A percentile compares a stretch with the other conserved stretches of the same genome.
These are phyloP conservation scores for Koerneria pararmatus DNA, from an alignment of 2,888 invertebrate genomes.

Conservation along the genomic window DNA sequence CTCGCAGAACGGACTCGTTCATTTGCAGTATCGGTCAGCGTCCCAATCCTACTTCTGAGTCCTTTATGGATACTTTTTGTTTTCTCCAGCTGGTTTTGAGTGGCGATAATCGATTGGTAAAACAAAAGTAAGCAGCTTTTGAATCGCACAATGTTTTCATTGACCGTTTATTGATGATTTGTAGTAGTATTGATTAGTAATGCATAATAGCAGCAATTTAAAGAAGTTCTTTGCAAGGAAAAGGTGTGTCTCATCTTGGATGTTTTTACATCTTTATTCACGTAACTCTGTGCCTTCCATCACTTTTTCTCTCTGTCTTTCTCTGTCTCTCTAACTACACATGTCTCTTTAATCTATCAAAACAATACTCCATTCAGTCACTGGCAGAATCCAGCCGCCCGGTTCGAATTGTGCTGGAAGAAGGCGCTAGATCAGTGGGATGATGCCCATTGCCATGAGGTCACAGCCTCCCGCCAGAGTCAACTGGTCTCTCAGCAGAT, in stretches of 20 bases:
- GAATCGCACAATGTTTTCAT: no score
- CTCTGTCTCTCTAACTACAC: neutral
- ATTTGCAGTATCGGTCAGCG: constrained; percentile 17
- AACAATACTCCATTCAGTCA: constrained; percentile 30
- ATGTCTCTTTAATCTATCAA: neutral
- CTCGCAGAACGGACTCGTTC: constrained; percentile 19
- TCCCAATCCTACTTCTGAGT: no score
- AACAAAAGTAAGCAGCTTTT: no score
- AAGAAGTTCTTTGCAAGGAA: no score
- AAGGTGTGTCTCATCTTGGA: neutral
- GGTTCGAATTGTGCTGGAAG: constrained; percentile 37
- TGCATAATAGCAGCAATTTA: no score
- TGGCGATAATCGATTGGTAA: no score
- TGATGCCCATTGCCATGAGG: constrained; percentile 32
- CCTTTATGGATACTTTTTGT: no score
- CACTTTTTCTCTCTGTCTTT: neutral
- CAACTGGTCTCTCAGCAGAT: constrained; percentile 32
- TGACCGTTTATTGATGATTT: no score
- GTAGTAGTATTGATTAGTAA: no score
- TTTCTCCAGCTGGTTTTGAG: no score
- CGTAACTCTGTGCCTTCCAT: neutral
- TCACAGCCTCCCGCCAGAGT: constrained; percentile 33
- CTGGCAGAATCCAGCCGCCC: constrained; percentile 42
- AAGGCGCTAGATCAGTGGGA: constrained; percentile 28
- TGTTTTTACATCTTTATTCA: neutral